Evolutionary conservation across 1,140 invertebrate genomes (phyloP).

Genomic region (Coelopa frigida): DNA sequence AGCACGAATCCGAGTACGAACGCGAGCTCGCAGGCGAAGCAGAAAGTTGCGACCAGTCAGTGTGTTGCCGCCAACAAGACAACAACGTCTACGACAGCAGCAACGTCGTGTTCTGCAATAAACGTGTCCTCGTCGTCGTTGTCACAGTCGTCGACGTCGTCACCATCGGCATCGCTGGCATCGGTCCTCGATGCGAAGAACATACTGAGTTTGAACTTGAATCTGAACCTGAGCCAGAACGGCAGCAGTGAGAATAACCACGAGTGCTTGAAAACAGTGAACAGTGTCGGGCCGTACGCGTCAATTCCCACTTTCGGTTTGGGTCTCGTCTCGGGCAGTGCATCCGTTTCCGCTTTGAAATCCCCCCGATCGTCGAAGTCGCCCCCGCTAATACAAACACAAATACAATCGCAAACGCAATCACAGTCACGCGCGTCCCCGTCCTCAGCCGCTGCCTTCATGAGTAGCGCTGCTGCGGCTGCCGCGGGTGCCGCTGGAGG

Average conservation of each 20-base stretch:
- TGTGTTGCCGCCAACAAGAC: slow-evolving; percentile 42
- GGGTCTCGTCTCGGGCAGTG: no score
- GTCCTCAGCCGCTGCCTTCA: slow-evolving; percentile 49
- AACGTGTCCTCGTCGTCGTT: slow-evolving; percentile 1
- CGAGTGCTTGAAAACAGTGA: slow-evolving; percentile 6
- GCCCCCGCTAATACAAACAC: neutral
- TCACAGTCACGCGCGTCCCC: slow-evolving; percentile 18
- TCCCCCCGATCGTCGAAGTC: neutral
- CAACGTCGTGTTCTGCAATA: slow-evolving; percentile 1
- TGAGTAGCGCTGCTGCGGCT: slow-evolving; percentile 52
- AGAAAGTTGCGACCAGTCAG: slow-evolving; percentile 43
- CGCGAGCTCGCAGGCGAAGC: slow-evolving; percentile 3
- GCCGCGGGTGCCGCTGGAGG: slow-evolving; percentile 47
- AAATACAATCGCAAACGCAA: no score
- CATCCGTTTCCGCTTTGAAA: no score
- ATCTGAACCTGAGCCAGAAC: slow-evolving; percentile 7
- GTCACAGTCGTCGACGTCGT: slow-evolving; percentile 6
- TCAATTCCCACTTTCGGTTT: no score
- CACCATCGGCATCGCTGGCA: neutral
- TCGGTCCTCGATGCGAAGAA: neutral
- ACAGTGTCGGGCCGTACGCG: no score
- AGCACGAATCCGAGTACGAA: slow-evolving; percentile 2
- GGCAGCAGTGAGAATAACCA: slow-evolving; percentile 2
- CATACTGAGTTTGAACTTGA: neutral
- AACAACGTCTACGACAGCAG: slow-evolving; percentile 28